phyloP scores from a whole-genome alignment of 1,140 invertebrate species.

The Leptestheria dahalacensis region DNA sequence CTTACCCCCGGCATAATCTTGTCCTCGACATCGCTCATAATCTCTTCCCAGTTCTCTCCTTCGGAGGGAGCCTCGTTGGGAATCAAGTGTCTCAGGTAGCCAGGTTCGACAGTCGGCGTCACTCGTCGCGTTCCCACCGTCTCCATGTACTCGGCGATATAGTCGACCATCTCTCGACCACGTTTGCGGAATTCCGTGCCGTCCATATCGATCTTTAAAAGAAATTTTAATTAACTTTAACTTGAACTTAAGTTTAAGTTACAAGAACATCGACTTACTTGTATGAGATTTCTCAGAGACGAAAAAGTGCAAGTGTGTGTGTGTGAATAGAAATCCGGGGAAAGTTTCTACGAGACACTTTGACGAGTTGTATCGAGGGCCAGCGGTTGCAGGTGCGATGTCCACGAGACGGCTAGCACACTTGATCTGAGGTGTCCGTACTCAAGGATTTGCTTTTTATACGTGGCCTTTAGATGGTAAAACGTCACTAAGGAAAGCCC shows the following conservation, averaged over 20 bases:
- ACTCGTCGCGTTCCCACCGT: constrained; percentile 65
- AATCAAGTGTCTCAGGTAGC: constrained; percentile 62
- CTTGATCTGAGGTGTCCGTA: background rate
- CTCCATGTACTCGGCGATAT: constrained; percentile 82
- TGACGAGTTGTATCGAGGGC: too few species aligned
- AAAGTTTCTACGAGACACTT: too few species aligned
- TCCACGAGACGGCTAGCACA: background rate
- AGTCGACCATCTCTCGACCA: constrained; percentile 86
- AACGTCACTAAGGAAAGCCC: background rate
- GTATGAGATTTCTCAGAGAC: too few species aligned
- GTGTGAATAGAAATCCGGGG: background rate
- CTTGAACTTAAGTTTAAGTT: too few species aligned
- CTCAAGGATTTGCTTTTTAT: background rate
- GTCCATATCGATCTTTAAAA: constrained; percentile 46
- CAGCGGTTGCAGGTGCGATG: too few species aligned
- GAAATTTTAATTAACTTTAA: too few species aligned
- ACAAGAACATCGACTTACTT: too few species aligned
- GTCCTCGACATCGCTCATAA: constrained; percentile 74
- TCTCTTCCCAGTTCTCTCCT: constrained; percentile 71
- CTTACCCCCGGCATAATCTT: constrained; percentile 82
- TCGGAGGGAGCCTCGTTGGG: constrained; percentile 63
- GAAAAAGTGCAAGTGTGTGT: too few species aligned
- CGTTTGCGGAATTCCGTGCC: constrained; percentile 69
- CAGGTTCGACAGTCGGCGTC: constrained; percentile 64
- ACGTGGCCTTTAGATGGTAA: background rate